Evolutionary conservation across 2,113 vertebrate genomes (phyloP).

Genomic region (Prolemur simus): DNA sequence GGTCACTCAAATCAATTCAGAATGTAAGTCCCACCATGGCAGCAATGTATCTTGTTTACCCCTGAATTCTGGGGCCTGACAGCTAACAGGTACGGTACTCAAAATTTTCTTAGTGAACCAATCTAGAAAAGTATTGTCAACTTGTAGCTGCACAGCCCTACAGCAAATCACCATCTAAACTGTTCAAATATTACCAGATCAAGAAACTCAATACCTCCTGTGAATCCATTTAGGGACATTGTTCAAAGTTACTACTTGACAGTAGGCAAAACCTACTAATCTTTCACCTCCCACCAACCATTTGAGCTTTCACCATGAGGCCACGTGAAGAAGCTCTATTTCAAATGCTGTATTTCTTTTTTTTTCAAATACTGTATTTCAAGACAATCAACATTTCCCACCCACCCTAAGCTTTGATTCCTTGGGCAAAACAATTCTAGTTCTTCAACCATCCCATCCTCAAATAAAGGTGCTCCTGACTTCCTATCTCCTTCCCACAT

Average conservation of each 20-base stretch:
- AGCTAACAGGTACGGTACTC: not conserved
- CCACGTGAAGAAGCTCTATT: not conserved
- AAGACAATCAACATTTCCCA: not conserved
- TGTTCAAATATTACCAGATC: not conserved
- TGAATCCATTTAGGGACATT: not conserved
- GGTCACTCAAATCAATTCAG: not conserved
- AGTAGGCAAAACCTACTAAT: not conserved
- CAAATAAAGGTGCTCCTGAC: not conserved
- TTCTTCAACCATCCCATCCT: not conserved
- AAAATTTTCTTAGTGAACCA: not conserved
- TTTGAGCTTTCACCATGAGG: not conserved
- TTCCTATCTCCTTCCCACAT: conserved; percentile 8
- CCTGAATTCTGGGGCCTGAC: not conserved
- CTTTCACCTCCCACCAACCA: not conserved
- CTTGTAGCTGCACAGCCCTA: not conserved
- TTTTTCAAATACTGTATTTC: not conserved
- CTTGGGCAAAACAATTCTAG: not conserved
- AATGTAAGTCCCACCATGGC: not conserved
- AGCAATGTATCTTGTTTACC: not conserved
- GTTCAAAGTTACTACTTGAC: not conserved
- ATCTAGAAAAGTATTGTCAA: not conserved
- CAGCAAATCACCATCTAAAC: not conserved
- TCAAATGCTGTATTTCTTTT: not conserved
- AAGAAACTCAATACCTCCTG: not conserved
- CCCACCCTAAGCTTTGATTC: not conserved